phyloP scores from a whole-genome alignment of 2,797 vertebrate species.

The Picus viridis region DNA sequence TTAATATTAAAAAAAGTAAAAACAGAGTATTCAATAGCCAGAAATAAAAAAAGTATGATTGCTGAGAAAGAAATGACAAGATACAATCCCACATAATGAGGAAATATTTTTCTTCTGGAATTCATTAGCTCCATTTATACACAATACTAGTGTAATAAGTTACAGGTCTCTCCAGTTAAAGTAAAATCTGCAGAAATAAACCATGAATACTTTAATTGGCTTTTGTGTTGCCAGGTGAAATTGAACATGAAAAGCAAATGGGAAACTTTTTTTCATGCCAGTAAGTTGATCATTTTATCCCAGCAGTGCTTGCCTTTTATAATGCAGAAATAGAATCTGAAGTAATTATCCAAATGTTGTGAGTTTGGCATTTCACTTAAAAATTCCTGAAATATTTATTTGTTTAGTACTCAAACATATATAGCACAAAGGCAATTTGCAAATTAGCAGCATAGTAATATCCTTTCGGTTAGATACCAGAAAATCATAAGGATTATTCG shows the following conservation, averaged over 20 bases:
- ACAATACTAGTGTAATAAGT: neutral
- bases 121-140: constrained; percentile 49
- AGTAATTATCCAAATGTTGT: neutral
- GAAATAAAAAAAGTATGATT: neutral
- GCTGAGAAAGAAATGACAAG: constrained; percentile 43
- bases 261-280: constrained; percentile 12
- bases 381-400: constrained; percentile 20
- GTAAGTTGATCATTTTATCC: neutral
- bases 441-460: constrained; percentile 3
- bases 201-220: constrained; percentile 28
- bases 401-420: constrained; percentile 18
- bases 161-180: constrained; percentile 39
- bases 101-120: constrained; percentile 59
- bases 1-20: constrained; percentile 44
- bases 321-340: neutral
- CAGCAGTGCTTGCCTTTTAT: neutral
- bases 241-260: constrained; percentile 45
- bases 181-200: constrained; percentile 57
- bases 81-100: neutral
- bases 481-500: constrained; percentile 49
- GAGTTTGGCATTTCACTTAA: neutral
- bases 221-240: constrained; percentile 46
- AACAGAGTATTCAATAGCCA: neutral
- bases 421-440: neutral
- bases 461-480: neutral